These are phyloP conservation scores for Zygothrica quintamaculata DNA, from an alignment of 2,888 invertebrate genomes.

Conservation along the genomic window DNA sequence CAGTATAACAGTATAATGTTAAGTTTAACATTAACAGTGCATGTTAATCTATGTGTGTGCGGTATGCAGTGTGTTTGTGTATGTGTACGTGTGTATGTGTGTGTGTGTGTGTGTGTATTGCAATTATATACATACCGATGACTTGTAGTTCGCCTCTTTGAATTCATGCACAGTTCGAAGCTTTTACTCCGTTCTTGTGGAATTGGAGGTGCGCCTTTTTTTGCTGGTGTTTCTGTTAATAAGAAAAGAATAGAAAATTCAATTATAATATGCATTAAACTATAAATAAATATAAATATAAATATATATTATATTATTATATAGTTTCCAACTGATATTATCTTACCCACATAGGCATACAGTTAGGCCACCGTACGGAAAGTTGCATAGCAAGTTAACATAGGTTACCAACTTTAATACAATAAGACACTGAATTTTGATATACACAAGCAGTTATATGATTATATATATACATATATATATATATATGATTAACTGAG, in stretches of 20 bases:
- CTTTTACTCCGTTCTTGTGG: constrained; percentile 88
- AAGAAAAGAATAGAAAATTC: constrained; percentile 37
- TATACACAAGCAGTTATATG: no score
- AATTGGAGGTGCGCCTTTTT: constrained; percentile 93
- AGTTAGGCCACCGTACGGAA: constrained; percentile 27
- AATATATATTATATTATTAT: no score
- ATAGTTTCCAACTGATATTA: no score
- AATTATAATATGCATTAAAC: neutral
- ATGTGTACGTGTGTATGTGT: neutral
- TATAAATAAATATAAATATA: no score
- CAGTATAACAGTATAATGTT: no score
- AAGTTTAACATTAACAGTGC: no score
- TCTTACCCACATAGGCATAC: constrained; percentile 52
- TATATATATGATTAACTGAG: no score
- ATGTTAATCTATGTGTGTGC: no score
- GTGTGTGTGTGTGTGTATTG: no score
- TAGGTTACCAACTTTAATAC: constrained; percentile 30
- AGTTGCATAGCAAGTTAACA: constrained; percentile 48
- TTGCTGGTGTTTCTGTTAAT: constrained; percentile 96
- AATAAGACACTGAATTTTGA: constrained; percentile 20
- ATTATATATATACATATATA: no score
- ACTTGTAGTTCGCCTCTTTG: constrained; percentile 92
- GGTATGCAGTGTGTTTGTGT: neutral
- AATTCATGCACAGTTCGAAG: constrained; percentile 95
- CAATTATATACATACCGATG: constrained; percentile 88